Base-by-base conservation (phyloP, 2,888 invertebrate genomes). In the Psylliodes chrysocephalus region DNA sequence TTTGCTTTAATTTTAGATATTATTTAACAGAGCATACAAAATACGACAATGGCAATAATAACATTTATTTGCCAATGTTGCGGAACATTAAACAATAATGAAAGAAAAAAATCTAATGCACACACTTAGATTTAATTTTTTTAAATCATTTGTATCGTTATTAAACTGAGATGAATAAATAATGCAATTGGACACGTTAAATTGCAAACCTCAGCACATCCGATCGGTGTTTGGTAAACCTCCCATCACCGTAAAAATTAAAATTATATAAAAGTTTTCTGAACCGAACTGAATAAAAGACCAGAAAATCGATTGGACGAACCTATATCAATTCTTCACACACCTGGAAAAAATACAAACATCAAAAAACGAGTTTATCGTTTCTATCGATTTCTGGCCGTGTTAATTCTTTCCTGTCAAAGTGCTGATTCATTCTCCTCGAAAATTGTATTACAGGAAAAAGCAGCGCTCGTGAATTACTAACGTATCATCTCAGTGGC, bases 341-440 rank as follows among this genome's bases (percentile, higher is more conserved):
- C 54, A 47, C 53, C 61, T 59, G 49, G 59, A 59, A 54, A 54
- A 28, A 61, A 53, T 47, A 61, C 54, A 53, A 54, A 61, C 44
- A 61, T 61, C 47, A 30, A 53, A 54, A 61, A 52, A 61, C 54
- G 15, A 52, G 33, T 54, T 61, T 40, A 46, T 61, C 46, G 46
- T 47, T 59, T 49, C 53, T 18, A 40, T 18, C 49, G 38, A 54
- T 54, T 61, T 46, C 35, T 22, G 25, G 18, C 59, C 59, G 59
- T 61, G 54, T 54, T 61, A 54, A 61, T 54, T 54, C 40, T 46
- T 47, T 54, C 54, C 54, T 44, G 61, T 54, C 47, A 47, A 61
- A 61, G 1, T 17, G 61, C 61, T 40, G 61, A 61, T 12, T 61
- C 61, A 61, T 54, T 6, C 22, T 19, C 47, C 25, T 40, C 15